Evolutionary conservation across 2,113 vertebrate species (phyloP), one percentile per base, ranked within the genome.

Genomic region (Symphodus melops): DNA sequence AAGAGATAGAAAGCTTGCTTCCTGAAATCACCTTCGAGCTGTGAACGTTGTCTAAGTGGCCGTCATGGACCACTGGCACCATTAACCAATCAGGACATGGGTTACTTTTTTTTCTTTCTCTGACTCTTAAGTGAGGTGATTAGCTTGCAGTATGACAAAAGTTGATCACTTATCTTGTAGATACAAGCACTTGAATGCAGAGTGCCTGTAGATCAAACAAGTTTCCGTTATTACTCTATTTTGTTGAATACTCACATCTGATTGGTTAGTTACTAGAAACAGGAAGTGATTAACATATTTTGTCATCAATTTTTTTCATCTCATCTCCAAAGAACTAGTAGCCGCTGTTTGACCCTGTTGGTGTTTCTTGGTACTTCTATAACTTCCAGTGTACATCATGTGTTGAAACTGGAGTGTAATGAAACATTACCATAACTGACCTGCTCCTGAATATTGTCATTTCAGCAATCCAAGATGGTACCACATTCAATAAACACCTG

Each of bases 71-170:
- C 25, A 39, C 52, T 56, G 53, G 28, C 16, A 65, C 19, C 19
- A 67, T 73, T 60, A 65, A 33, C 42, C 5, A 88, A 54, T 86
- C 77, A 79, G 63, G 60, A 57, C 25, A 49, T 28, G 17, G 10
- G 11, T 75, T 68, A 23, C 39, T 65, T 56, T n/a, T 28, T 37
- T 54, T 39, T 17, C 20, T 69, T 10, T 13, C 1, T 42, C 20
- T 20, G 42, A 20, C 44, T 37, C 16, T 37, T 44, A 57, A 37
- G 9, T 42, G 48, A 44, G 57, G 53, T 12, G 14, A n/a, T 17
- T 14, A 42, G 53, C 63, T 77, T 25, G 33, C 39, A 46, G 46
- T 39, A 37, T 14, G 57, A 46, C 36, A 65, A 25, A 2, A 39
- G 42, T 59, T 56, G 59, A 16, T 33, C 72, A 51, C 44, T 62